Evolutionary conservation across 2,797 vertebrate species (phyloP), one percentile per base, ranked within the genome.

Genomic region (Anguilla megastoma): DNA sequence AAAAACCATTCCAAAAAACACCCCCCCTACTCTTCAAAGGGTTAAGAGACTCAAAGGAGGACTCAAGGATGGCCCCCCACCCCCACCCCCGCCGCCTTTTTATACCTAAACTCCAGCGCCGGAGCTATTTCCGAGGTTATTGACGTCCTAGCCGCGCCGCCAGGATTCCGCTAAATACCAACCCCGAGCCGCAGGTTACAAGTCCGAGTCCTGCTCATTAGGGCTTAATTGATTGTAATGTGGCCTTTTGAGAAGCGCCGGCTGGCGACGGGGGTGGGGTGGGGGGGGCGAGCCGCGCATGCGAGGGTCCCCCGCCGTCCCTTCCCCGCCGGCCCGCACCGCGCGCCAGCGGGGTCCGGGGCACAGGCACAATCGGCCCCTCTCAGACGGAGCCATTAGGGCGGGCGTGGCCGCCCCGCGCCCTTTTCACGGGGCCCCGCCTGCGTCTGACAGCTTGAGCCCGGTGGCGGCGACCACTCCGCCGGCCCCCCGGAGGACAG

Each of bases 161-260:
- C 94, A 93, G 90, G 96, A 94, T 91, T 92, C 94, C 95, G 95
- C 94, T 95, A 91, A 90, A 93, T 90, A 91, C 93, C 94, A 92
- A 94, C 95, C 95, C 91, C 16, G 56, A 94, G 92, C 93, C 94
- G 94, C 93, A 94, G 93, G 91, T 93, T 92, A 95, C 95, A 94
- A 93, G 95, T 93, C 95, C 93, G 89, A 95, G 94, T 94, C 93
- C 93, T 91, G 93, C 95, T 95, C 96, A 95, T 97, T 95, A 97
- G 94, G 41, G 89, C 92, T 94, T 97, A 97, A 97, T 94, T 96
- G 96, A 96, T 95, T 88, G 88, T 95, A 95, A 97, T 95, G 94
- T 95, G 93, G 94, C 94, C 95, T 95, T 56, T 96, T 95, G 93
- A 96, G 95, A 95, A 93, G 91, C 90, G 85, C 93, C 92, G 74